A percentile compares a stretch with the other conserved stretches of the same genome.
Conservation (phyloP, 2,113 vertebrate genomes). For the Circaetus gallicus region DNA sequence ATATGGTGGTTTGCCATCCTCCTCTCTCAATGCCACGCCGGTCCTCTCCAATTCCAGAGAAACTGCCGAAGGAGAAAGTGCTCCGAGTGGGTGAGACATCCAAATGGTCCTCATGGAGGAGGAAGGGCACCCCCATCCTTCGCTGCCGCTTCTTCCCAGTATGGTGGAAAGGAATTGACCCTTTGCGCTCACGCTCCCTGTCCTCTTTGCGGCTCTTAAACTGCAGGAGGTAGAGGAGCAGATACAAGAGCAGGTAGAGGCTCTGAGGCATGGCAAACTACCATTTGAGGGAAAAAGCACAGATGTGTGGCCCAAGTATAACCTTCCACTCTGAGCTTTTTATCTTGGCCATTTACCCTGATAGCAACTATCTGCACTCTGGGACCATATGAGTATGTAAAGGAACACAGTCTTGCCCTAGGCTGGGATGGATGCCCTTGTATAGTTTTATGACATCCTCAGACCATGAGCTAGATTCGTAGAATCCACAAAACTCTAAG, state of each 20-base stretch:
- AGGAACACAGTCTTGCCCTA: background rate
- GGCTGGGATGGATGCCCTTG: background rate
- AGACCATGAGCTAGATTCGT: background rate
- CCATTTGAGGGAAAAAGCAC: background rate
- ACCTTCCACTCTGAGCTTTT: background rate
- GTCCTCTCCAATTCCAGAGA: constrained; percentile 93
- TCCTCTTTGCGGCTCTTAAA: constrained; percentile 96
- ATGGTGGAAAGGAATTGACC: constrained; percentile 95
- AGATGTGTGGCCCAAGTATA: background rate
- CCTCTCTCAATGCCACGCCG: constrained; percentile 88
- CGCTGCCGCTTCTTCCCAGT: constrained; percentile 92
- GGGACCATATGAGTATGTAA: background rate
- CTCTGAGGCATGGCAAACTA: background rate
- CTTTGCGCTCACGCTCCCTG: constrained; percentile 86
- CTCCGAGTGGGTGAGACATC: constrained; percentile 96
- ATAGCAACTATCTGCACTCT: background rate
- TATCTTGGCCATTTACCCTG: background rate
- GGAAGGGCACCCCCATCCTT: constrained; percentile 93
- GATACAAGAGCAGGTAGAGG: background rate
- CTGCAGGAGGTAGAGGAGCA: constrained; percentile 62
- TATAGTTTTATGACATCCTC: background rate
- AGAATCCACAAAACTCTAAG: background rate
- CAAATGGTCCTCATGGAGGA: constrained; percentile 93
- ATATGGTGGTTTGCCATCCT: constrained; percentile 94
- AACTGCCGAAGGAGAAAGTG: constrained; percentile 95